A percentile compares a stretch with the other conserved stretches of the same genome.
Evolutionary conservation across 2,113 vertebrate species (phyloP).

Genomic region (Nothobranchius kuhntae): DNA sequence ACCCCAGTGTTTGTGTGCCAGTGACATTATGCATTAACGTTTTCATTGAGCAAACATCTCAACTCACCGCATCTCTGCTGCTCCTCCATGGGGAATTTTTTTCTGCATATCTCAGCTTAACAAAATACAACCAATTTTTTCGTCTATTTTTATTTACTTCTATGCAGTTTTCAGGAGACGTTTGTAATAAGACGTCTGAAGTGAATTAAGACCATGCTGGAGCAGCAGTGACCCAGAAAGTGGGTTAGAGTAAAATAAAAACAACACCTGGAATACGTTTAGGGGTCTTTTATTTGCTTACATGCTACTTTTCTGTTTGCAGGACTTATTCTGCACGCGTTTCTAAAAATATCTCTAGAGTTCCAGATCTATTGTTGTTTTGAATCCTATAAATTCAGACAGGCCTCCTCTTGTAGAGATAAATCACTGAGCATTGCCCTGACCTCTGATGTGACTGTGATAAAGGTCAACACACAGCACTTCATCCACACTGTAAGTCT

Average conservation of each 20-base stretch:
- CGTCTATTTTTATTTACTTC: not conserved
- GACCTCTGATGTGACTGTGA: no score
- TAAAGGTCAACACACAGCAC: no score
- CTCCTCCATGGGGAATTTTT: not conserved
- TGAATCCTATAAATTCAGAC: not conserved
- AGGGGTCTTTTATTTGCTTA: not conserved
- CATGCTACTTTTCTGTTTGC: conserved; percentile 5
- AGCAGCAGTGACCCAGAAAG: not conserved
- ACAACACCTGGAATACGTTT: not conserved
- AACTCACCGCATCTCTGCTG: conserved; percentile 15
- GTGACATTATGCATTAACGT: conserved; percentile 20
- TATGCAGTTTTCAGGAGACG: not conserved
- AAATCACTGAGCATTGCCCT: no score
- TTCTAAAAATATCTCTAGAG: not conserved
- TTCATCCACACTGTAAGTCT: no score
- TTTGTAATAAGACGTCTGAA: not conserved
- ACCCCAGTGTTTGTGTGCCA: conserved; percentile 5
- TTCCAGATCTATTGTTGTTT: no score
- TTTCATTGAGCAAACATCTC: conserved; percentile 19
- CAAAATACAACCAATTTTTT: not conserved
- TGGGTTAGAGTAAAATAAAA: not conserved
- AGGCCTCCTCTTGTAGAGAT: not conserved
- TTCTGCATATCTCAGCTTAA: not conserved
- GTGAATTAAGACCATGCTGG: not conserved
- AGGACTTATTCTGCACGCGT: not conserved